Base-by-base conservation (phyloP, 1,140 invertebrate species). In the Adoxophyes honmai region DNA sequence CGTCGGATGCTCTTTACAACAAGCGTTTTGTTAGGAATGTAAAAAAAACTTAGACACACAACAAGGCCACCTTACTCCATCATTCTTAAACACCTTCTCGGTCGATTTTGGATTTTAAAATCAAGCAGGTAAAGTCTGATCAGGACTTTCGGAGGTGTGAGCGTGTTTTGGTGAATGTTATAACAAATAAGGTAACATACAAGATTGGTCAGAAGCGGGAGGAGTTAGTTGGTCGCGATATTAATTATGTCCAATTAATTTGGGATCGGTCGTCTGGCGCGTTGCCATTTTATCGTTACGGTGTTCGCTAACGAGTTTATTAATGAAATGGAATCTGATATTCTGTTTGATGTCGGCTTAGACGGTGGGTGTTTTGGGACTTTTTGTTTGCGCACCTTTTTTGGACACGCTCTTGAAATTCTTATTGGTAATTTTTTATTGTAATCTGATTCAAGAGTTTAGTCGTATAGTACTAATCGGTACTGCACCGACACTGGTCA, bases 181-280 rank as follows among this genome's bases (percentile, higher is more conserved):
- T 72, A 74, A 75, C 60, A 87, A 86, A 87, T 80, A 84, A 87
- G 82, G 60, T 68, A 73, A 83, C 66, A 62, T 64, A 73, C 68
- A 72, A 70, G 68, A 75, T 81, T 70, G 68, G 68, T 78, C 72
- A 77, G 79, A 72, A 86, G 79, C 76, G 81, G 73, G 73, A 68
- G 82, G 73, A 84, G 84, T 84, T 77, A 81, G 82, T 86, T 84
- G 79, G 78, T 77, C 69, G 75, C 74, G 84, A 81, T 86, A 86
- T 86, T 86, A 88, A 88, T 86, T 84, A 83, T 86, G 83, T 86
- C 82, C 73, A 84, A 88, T 85, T 86, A 86, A 86, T 86, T 75
- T 59, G 66, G 73, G 73, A 86, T 74, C 79, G 80, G 72, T 72
- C 69, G 68, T 74, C 70, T 78, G 64, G 75, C 71, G 70, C 65